Conservation (phyloP, 2,113 vertebrate genomes). For the Daphoenositta chrysoptera region DNA sequence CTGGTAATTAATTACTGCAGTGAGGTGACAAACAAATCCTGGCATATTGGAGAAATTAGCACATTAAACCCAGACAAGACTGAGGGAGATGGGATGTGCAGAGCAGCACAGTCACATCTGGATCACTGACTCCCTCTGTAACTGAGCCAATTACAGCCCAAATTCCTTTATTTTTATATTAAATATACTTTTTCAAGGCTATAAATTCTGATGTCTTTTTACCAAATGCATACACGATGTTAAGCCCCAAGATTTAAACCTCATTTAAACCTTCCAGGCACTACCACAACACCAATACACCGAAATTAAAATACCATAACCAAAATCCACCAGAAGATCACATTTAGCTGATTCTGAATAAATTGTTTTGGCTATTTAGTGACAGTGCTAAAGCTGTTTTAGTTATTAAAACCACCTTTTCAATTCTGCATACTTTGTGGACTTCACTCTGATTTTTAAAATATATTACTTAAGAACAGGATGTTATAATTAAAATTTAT, state of each 20-base stretch:
- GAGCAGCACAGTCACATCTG: neutral
- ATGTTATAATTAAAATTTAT: neutral
- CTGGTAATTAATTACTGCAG: neutral
- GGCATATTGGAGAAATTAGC: neutral
- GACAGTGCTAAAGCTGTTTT: neutral
- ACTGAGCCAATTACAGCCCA: neutral
- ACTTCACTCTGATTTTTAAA: neutral
- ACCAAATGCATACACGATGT: neutral
- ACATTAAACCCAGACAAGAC: neutral
- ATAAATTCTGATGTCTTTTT: neutral
- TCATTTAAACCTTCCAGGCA: neutral
- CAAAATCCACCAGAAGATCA: neutral
- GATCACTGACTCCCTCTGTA: neutral
- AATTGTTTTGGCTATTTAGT: neutral
- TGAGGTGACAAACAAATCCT: neutral
- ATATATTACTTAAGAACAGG: neutral
- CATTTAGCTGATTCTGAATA: neutral
- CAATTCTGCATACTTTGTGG: neutral
- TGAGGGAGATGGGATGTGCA: neutral
- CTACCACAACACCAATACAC: neutral
- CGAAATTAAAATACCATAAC: neutral
- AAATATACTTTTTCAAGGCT: neutral
- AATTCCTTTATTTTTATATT: neutral
- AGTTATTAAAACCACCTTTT: neutral
- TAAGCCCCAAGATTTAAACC: neutral